A percentile compares a stretch with the other conserved stretches of the same genome.
Conservation (phyloP, 1,140 invertebrate genomes). For the Megalopta genalis region DNA sequence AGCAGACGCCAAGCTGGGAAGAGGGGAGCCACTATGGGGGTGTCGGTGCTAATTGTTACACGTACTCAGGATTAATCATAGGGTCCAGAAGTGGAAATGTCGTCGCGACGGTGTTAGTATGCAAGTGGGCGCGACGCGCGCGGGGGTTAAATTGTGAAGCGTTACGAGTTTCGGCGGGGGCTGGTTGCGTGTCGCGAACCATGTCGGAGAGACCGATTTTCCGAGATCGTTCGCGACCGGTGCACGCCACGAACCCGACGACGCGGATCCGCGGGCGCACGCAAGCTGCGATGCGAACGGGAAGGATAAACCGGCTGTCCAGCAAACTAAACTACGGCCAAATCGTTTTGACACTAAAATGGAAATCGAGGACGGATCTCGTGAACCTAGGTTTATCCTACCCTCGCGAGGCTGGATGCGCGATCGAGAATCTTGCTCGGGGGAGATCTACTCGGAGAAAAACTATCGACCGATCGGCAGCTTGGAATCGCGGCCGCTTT, state of each 20-base stretch:
- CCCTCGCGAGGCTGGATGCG: neutral
- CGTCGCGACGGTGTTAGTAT: slow-evolving; percentile 34
- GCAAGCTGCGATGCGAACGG: neutral
- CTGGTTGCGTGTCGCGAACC: neutral
- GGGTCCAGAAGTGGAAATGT: slow-evolving; percentile 52
- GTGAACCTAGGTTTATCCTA: slow-evolving; percentile 22
- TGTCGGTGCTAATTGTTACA: slow-evolving; percentile 31
- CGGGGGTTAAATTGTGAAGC: slow-evolving; percentile 16
- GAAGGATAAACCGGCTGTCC: slow-evolving; percentile 27
- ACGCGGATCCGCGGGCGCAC: neutral
- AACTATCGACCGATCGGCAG: no score
- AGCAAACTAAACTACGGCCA: no score
- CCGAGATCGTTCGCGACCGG: neutral
- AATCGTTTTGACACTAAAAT: neutral
- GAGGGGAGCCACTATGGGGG: neutral
- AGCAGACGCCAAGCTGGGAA: neutral
- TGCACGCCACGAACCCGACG: slow-evolving; percentile 24
- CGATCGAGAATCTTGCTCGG: neutral
- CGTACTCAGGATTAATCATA: slow-evolving; percentile 41
- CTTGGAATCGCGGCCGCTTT: no score
- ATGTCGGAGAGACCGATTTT: neutral
- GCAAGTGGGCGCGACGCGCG: neutral
- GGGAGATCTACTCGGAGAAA: neutral
- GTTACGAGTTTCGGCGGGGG: neutral
- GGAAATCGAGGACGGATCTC: slow-evolving; percentile 5